Percentiles rank a stretch among this genome's conserved stretches.
Evolutionary conservation across 2,888 invertebrate species (phyloP).

Genomic region (Drosophila melanocephala): DNA sequence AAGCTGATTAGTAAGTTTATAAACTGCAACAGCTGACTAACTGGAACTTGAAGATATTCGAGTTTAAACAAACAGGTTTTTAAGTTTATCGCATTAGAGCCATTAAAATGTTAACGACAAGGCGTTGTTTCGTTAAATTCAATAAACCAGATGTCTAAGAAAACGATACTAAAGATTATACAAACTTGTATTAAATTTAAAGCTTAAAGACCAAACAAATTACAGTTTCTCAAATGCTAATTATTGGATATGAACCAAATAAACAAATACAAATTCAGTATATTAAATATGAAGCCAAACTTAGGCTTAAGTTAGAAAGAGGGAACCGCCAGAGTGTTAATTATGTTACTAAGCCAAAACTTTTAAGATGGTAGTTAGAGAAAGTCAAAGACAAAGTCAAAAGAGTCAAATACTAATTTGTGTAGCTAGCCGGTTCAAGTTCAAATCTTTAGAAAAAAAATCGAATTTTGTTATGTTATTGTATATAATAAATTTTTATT

Average conservation of each 20-base stretch:
- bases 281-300: background rate
- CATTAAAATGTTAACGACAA: conserved; percentile 10
- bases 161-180: conserved; percentile 12
- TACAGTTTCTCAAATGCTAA: background rate
- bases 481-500: background rate
- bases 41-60: conserved; percentile 1
- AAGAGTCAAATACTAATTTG: background rate
- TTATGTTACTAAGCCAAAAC: background rate
- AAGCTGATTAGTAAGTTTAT: conserved; percentile 18
- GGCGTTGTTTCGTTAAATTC: conserved; percentile 16
- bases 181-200: conserved; percentile 1
- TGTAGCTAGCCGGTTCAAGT: background rate
- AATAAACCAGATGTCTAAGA: conserved; percentile 24
- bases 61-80: conserved; percentile 24
- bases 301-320: background rate
- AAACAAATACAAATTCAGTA: background rate
- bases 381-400: background rate
- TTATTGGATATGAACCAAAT: background rate
- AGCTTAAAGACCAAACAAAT: background rate
- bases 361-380: background rate
- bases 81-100: conserved; percentile 2
- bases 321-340: background rate
- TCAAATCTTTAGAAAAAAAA: background rate
- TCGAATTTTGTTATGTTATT: background rate
- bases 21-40: conserved; percentile 11